Conservation (phyloP, 1,140 invertebrate genomes). For the Drosophila jambulina region DNA sequence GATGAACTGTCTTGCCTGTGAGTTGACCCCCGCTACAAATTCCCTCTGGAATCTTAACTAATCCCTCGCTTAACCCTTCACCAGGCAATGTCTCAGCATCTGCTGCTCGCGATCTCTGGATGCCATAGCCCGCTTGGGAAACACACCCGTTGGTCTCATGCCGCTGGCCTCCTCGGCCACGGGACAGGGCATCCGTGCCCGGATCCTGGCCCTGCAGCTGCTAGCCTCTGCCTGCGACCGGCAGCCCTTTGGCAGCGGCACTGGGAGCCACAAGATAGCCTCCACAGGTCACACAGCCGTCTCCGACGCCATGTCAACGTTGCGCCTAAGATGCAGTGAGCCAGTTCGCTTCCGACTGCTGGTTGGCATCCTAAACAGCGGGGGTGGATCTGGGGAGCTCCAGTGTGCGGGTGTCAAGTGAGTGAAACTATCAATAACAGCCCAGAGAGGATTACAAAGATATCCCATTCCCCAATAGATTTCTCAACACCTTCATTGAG, state of each 20-base stretch:
- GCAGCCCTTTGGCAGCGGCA: conserved; percentile 85
- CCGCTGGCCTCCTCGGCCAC: conserved; percentile 91
- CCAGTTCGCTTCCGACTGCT: conserved; percentile 96
- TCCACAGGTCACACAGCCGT: conserved; percentile 91
- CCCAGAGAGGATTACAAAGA: neutral
- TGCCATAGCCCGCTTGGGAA: conserved; percentile 90
- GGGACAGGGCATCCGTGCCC: conserved; percentile 80
- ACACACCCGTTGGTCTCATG: conserved; percentile 93
- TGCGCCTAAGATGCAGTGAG: conserved; percentile 95
- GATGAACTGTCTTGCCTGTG: conserved; percentile 95
- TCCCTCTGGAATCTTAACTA: neutral
- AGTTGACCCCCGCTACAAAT: conserved; percentile 54
- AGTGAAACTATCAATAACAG: neutral
- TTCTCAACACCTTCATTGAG: conserved; percentile 93
- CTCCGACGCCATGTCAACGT: conserved; percentile 95
- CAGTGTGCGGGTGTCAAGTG: conserved; percentile 91
- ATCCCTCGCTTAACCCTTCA: neutral
- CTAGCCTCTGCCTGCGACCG: conserved; percentile 91
- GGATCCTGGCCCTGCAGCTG: conserved; percentile 87
- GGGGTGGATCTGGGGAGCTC: conserved; percentile 89
- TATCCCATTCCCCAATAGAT: conserved; percentile 75
- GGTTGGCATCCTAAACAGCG: conserved; percentile 93
- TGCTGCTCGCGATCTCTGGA: conserved; percentile 91
- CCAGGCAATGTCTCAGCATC: conserved; percentile 92
- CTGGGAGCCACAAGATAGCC: conserved; percentile 73